Base-by-base conservation (phyloP, 2,797 vertebrate genomes). In the Sebastes taczanowskii region DNA sequence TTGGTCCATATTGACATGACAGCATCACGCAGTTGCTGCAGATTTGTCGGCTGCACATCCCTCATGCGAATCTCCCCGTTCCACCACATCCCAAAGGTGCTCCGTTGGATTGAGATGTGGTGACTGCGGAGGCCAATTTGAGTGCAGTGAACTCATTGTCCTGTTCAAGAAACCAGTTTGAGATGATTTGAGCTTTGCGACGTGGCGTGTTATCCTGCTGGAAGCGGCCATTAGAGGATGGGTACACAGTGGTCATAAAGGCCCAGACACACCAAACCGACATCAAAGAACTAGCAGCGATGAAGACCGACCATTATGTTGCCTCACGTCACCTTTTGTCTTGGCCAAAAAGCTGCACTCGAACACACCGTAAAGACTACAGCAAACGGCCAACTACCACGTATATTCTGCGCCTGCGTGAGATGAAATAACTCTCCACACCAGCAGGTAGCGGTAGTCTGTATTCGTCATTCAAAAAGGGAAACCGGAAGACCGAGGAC, bases 21-120 rank as follows among this genome's bases (percentile, higher is more conserved):
- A 13, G 53, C 53, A 23, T 55, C 10, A 55, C 11, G 1, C 70
- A 75, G 59, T 61, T 80, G 59, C 35, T 65, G 70, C 78, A 87
- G 29, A 85, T 86, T 89, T 88, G 75, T 91, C 29, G 52, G 91
- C 87, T 88, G 74, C 82, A 89, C 80, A 77, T 87, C 76, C 69
- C 88, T 87, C 30, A 86, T 84, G 85, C 1, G 0, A 86, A 77
- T 90, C 76, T 89, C 78, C 59, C 64, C 10, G 7, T 84, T 91
- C 55, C 76, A 88, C 71, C 53, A 75, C 79, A 46, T 85, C 71
- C 62, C 73, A 70, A 53, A 79, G 29, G 14, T 66, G 66, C 42
- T 78, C 70, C 6, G 0, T 4, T 13, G 14, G 56, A 58, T 16
- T 11, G 56, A 16, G 56, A 58, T 58, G 25, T 16, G 56, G 56